Evolutionary conservation across 2,888 invertebrate genomes (phyloP).

Genomic region (Agonopterix subpropinquella): DNA sequence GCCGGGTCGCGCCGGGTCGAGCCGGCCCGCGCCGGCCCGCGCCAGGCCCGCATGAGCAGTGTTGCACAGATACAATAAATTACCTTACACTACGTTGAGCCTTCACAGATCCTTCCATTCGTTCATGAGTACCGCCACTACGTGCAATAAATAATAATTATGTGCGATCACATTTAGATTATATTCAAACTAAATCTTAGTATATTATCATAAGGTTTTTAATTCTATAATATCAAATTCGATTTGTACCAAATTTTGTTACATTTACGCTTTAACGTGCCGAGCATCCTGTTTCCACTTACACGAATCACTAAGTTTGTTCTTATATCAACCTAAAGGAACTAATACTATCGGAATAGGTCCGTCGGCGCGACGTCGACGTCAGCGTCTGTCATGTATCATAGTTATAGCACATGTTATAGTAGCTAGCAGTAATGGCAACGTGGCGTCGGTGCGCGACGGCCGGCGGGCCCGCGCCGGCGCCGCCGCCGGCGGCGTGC

Average conservation of each 20-base stretch:
- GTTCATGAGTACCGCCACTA: slow-evolving; percentile 24
- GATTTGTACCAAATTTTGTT: slow-evolving; percentile 63
- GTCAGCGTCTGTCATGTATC: slow-evolving; percentile 37
- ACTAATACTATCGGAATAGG: slow-evolving; percentile 31
- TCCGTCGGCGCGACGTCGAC: slow-evolving; percentile 10
- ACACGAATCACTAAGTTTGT: slow-evolving; percentile 19
- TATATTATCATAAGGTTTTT: slow-evolving; percentile 37
- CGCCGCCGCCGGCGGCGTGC: slow-evolving; percentile 11
- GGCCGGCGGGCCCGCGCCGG: slow-evolving; percentile 24
- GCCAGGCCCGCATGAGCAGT: slow-evolving; percentile 9
- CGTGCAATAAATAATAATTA: slow-evolving; percentile 48
- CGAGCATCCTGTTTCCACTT: neutral
- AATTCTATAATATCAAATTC: slow-evolving; percentile 50
- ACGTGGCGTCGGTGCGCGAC: slow-evolving; percentile 26
- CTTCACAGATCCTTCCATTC: slow-evolving; percentile 14
- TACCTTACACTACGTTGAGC: slow-evolving; percentile 40
- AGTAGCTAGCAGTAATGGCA: slow-evolving; percentile 60
- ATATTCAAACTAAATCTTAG: slow-evolving; percentile 36
- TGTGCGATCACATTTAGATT: slow-evolving; percentile 57
- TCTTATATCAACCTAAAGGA: slow-evolving; percentile 29
- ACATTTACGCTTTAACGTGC: slow-evolving; percentile 3
- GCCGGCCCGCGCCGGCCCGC: slow-evolving; percentile 15
- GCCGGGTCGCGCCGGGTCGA: slow-evolving; percentile 12
- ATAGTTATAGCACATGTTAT: slow-evolving; percentile 24
- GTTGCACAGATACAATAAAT: slow-evolving; percentile 20